phyloP scores from a whole-genome alignment of 37 sponge, comb jelly and placozoan genomes.

The Cladorhizidae sp. region DNA sequence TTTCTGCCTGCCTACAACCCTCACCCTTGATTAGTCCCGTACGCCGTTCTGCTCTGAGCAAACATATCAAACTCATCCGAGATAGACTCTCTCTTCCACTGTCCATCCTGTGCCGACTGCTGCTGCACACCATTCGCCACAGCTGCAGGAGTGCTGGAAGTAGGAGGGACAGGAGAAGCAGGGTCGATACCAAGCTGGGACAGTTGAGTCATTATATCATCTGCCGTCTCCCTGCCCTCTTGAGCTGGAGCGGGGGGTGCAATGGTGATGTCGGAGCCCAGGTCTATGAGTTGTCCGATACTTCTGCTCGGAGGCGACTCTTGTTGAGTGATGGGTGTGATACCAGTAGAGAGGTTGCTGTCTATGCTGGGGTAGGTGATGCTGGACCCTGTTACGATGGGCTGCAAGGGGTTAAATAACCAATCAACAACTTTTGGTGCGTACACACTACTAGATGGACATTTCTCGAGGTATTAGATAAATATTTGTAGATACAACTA shows the following conservation, averaged over 20 bases:
- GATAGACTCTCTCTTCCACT: no score
- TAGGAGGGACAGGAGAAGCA: neutral
- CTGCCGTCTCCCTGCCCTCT: neutral
- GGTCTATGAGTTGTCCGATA: slow-evolving; percentile 69
- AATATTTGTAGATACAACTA: no score
- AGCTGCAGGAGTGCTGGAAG: neutral
- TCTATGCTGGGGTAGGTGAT: slow-evolving; percentile 32
- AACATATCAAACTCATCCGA: slow-evolving; percentile 97
- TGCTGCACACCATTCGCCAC: neutral
- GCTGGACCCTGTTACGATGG: neutral
- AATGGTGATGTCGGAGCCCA: slow-evolving; percentile 59
- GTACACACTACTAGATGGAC: no score
- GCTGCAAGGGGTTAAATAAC: no score
- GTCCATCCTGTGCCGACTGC: neutral
- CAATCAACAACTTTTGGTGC: no score
- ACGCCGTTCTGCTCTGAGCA: slow-evolving; percentile 84
- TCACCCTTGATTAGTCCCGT: neutral
- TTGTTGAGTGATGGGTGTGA: slow-evolving; percentile 19
- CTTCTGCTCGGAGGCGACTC: neutral
- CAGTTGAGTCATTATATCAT: slow-evolving; percentile 54
- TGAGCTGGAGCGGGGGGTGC: slow-evolving; percentile 20
- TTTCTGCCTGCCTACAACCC: no score
- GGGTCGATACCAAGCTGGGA: slow-evolving; percentile 29
- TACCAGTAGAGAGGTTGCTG: slow-evolving; percentile 1
- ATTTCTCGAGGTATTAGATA: no score